Conservation (phyloP, 2,888 invertebrate genomes). For the Drosophila hamatofila region DNA sequence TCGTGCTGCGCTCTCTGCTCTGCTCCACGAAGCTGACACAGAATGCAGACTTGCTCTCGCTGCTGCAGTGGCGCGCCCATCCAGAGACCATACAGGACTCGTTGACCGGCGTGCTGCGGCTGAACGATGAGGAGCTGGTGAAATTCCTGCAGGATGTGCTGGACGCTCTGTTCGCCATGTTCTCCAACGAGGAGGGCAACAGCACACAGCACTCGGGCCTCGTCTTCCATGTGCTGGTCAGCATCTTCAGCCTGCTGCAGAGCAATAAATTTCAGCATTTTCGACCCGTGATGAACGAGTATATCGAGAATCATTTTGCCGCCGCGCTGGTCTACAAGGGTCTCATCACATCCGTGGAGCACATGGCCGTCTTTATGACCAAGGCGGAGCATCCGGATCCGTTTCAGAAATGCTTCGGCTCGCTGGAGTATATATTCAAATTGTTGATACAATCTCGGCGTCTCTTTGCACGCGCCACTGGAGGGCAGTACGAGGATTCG, state of each 20-base stretch:
- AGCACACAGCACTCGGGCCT: conserved; percentile 95
- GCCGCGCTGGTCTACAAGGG: conserved; percentile 97
- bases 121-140: conserved; percentile 96
- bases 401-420: conserved; percentile 95
- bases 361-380: conserved; percentile 94
- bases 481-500: conserved; percentile 95
- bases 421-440: conserved; percentile 96
- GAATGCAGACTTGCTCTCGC: conserved; percentile 94
- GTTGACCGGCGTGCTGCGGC: conserved; percentile 91
- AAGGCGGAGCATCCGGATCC: conserved; percentile 95
- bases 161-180: conserved; percentile 96
- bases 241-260: conserved; percentile 95
- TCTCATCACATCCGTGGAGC: conserved; percentile 94
- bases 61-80: conserved; percentile 96
- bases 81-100: conserved; percentile 95
- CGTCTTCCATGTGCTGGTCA: conserved; percentile 96
- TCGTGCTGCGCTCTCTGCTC: conserved; percentile 92
- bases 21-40: conserved; percentile 99
- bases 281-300: conserved; percentile 96
- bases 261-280: conserved; percentile 97
- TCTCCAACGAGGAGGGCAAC: conserved; percentile 96
- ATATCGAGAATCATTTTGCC: conserved; percentile 97
- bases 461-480: conserved; percentile 93
- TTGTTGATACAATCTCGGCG: conserved; percentile 95
- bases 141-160: conserved; percentile 97